phyloP scores from a whole-genome alignment of 2,888 invertebrate genomes.

The Odontocolon sp. region DNA sequence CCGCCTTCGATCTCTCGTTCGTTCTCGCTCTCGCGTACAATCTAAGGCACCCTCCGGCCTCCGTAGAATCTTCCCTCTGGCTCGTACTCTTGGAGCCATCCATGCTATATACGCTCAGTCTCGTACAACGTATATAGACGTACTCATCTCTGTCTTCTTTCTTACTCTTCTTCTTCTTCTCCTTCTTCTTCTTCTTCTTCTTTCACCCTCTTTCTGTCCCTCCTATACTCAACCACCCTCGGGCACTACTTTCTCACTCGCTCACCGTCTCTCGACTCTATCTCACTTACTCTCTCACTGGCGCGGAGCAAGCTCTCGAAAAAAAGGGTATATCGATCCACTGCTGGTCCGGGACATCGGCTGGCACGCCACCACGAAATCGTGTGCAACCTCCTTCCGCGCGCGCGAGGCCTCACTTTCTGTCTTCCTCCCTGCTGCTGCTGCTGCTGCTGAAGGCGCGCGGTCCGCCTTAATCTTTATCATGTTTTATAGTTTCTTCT shows the following conservation, averaged over 20 bases:
- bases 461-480: neutral
- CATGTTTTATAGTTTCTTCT: neutral
- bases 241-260: conserved; percentile 11
- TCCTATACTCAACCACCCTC: conserved; percentile 27
- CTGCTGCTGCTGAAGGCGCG: conserved; percentile 6
- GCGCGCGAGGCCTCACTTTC: conserved; percentile 51
- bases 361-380: conserved; percentile 73
- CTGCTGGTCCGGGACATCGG: conserved; percentile 75
- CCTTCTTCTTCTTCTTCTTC: neutral
- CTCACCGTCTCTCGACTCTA: conserved; percentile 12
- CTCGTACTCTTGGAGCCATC: neutral
- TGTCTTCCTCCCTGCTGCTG: conserved; percentile 7
- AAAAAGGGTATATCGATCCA: conserved; percentile 78
- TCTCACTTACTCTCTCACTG: conserved; percentile 38
- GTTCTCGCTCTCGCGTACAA: conserved; percentile 2
- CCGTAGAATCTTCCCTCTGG: conserved; percentile 20
- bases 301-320: conserved; percentile 68
- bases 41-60: conserved; percentile 32
- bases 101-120: conserved; percentile 2
- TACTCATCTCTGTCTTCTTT: neutral
- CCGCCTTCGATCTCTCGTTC: conserved; percentile 48
- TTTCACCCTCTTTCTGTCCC: neutral
- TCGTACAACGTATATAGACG: neutral
- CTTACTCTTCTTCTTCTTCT: neutral
- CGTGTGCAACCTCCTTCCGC: conserved; percentile 65